Percentiles rank a stretch among this genome's conserved stretches.
These are phyloP conservation scores for Pseudorasbora parva DNA, from an alignment of 2,113 vertebrate genomes.

Conservation along the genomic window DNA sequence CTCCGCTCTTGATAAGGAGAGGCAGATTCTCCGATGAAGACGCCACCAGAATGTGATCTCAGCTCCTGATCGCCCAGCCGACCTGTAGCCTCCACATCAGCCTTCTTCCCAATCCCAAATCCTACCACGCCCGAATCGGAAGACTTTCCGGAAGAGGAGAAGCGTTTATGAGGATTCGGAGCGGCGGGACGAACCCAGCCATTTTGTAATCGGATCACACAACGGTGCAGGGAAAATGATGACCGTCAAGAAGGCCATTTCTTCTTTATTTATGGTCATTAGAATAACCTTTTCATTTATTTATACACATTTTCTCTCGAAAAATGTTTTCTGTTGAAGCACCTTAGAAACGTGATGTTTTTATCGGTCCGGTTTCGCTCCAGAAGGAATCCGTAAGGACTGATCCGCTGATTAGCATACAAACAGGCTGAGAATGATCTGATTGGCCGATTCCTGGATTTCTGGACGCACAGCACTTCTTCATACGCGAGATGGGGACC, in stretches of 20 bases:
- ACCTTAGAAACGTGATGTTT: constrained; percentile 29
- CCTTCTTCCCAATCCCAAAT: constrained; percentile 51
- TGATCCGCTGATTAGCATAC: neutral
- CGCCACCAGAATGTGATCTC: constrained; percentile 91
- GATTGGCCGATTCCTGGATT: neutral
- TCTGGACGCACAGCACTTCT: constrained; percentile 22
- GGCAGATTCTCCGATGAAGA: constrained; percentile 98
- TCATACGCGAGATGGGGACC: constrained; percentile 54
- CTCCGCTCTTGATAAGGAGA: constrained; percentile 97
- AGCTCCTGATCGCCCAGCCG: constrained; percentile 63
- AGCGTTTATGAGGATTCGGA: constrained; percentile 56
- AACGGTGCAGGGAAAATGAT: constrained; percentile 25
- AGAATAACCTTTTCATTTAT: constrained; percentile 25
- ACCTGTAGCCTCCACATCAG: constrained; percentile 56
- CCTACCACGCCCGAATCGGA: constrained; percentile 63
- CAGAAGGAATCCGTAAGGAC: constrained; percentile 22
- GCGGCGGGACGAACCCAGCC: constrained; percentile 7
- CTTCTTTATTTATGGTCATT: constrained; percentile 44
- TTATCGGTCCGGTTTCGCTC: constrained; percentile 33
- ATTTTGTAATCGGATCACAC: constrained; percentile 26
- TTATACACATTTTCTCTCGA: constrained; percentile 28
- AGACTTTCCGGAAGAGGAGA: constrained; percentile 65
- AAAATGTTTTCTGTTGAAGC: constrained; percentile 20
- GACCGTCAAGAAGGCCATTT: constrained; percentile 32
- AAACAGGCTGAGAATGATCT: neutral